A percentile compares a stretch with the other conserved stretches of the same genome.
These are phyloP conservation scores for Trichopria drosophilae DNA, from an alignment of 2,888 invertebrate genomes.

Conservation along the genomic window DNA sequence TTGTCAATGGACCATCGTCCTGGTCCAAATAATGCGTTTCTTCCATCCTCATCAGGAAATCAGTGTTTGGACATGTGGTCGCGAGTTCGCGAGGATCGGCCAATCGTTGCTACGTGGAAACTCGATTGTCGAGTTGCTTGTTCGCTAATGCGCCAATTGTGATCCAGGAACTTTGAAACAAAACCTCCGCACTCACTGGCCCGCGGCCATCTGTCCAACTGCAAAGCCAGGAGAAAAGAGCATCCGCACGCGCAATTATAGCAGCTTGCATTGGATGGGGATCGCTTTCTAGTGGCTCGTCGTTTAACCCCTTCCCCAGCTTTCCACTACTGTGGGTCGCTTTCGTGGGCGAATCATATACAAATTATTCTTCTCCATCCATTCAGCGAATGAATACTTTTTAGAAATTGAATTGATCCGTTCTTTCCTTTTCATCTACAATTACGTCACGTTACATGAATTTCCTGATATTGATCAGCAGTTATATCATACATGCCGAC, in stretches of 20 bases:
- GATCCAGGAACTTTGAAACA: conserved; percentile 54
- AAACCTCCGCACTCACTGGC: conserved; percentile 47
- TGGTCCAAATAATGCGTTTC: no score
- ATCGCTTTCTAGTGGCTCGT: conserved; percentile 56
- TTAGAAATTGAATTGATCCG: no score
- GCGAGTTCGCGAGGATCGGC: conserved; percentile 34
- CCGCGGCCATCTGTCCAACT: conserved; percentile 50
- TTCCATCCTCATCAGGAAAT: no score
- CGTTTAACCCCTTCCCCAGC: conserved; percentile 54
- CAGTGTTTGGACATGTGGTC: conserved; percentile 53
- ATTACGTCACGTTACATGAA: no score
- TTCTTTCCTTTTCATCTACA: no score
- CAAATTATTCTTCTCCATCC: conserved; percentile 8
- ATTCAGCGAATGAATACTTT: no score
- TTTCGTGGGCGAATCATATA: conserved; percentile 22
- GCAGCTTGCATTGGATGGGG: conserved; percentile 41
- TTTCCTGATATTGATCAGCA: no score
- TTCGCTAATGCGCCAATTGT: conserved; percentile 57
- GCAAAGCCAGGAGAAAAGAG: conserved; percentile 48
- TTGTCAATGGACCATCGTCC: no score
- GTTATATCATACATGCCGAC: no score
- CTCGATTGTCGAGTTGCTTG: conserved; percentile 54
- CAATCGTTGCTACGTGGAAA: conserved; percentile 38
- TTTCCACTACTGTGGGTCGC: conserved; percentile 5
- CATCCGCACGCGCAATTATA: conserved; percentile 54